Evolutionary conservation across 2,797 vertebrate species (phyloP).

Genomic region (Characodon lateralis): DNA sequence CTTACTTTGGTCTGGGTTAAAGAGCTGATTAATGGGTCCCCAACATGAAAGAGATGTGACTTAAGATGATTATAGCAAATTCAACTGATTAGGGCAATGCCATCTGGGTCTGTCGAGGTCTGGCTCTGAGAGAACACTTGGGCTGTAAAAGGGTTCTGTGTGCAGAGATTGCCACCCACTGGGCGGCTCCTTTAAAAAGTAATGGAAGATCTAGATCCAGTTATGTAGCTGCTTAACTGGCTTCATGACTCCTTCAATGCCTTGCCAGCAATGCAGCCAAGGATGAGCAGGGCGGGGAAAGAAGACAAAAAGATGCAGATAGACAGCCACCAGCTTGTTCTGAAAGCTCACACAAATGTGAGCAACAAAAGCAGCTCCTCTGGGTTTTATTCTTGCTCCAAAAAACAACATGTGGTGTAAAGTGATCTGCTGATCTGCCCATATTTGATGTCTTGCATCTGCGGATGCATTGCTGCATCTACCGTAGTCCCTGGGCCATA

Average conservation of each 20-base stretch:
- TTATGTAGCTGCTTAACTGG: constrained; percentile 46
- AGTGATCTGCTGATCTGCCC: constrained; percentile 40
- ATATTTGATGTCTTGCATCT: constrained; percentile 25
- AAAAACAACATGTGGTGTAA: constrained; percentile 36
- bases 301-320: constrained; percentile 44
- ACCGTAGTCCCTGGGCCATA: constrained; percentile 38
- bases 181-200: constrained; percentile 29
- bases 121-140: constrained; percentile 52
- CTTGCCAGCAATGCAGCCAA: constrained; percentile 47
- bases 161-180: constrained; percentile 33
- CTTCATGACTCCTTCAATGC: constrained; percentile 44
- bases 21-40: constrained; percentile 55
- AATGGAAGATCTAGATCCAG: constrained; percentile 50
- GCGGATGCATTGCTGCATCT: constrained; percentile 8
- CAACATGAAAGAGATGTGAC: constrained; percentile 60
- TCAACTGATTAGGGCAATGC: constrained; percentile 66
- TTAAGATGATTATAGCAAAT: constrained; percentile 75
- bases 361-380: constrained; percentile 42
- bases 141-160: constrained; percentile 14
- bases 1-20: constrained; percentile 41
- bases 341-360: constrained; percentile 50
- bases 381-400: constrained; percentile 47
- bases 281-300: constrained; percentile 21
- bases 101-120: constrained; percentile 68
- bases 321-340: constrained; percentile 43